phyloP scores from a whole-genome alignment of 2,113 vertebrate genomes.

The Phalacrocorax brasilianus region DNA sequence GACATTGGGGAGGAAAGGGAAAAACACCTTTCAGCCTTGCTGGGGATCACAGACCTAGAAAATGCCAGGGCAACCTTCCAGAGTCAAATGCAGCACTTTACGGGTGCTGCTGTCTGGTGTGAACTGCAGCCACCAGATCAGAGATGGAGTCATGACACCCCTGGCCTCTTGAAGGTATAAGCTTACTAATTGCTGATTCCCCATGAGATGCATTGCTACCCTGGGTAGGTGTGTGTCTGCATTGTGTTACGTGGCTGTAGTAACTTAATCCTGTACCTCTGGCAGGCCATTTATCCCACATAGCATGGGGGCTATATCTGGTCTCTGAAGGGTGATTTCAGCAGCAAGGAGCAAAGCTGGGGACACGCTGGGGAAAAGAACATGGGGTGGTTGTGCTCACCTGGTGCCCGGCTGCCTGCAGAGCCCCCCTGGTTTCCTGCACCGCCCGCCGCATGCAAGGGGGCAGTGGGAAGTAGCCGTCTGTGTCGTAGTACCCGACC shows the following conservation, averaged over 20 bases:
- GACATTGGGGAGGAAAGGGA: not conserved
- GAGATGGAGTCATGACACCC: not conserved
- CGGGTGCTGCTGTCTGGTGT: not conserved
- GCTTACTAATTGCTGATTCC: not conserved
- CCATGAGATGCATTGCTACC: not conserved
- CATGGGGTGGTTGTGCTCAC: conserved; percentile 56
- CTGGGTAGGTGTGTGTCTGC: fast-evolving
- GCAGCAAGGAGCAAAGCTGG: not conserved
- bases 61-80: not conserved
- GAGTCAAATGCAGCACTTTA: not conserved
- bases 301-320: not conserved
- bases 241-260: not conserved
- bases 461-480: conserved; percentile 73
- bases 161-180: not conserved
- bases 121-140: not conserved
- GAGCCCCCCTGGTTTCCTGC: conserved; percentile 77
- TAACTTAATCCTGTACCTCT: not conserved
- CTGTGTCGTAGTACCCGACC: conserved; percentile 84
- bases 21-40: not conserved
- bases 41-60: not conserved
- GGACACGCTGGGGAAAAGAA: fast-evolving
- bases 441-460: conserved; percentile 83
- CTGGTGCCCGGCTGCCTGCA: conserved; percentile 87
- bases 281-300: not conserved
- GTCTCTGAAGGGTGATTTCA: not conserved